These are phyloP conservation scores for Drosophila prosaltans DNA, from an alignment of 1,140 invertebrate species.

Conservation along the genomic window DNA sequence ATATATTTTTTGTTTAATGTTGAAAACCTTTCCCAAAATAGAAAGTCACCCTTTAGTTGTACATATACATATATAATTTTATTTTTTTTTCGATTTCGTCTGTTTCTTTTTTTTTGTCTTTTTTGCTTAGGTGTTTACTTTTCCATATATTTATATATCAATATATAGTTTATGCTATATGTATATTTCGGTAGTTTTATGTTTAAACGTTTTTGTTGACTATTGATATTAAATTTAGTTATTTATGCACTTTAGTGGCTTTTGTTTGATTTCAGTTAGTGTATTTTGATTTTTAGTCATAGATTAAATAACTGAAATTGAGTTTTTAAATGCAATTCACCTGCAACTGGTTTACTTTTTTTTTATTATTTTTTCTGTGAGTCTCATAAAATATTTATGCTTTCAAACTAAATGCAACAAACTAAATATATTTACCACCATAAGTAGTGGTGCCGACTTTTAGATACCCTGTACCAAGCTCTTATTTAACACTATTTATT, in stretches of 20 bases:
- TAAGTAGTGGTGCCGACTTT: not conserved
- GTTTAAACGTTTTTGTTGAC: constrained; percentile 43
- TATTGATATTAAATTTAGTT: constrained; percentile 54
- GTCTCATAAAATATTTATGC: constrained; percentile 44
- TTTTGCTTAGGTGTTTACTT: not conserved
- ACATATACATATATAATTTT: not conserved
- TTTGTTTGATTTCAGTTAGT: constrained; percentile 68
- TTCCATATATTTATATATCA: no score
- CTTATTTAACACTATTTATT: not conserved
- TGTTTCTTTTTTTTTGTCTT: no score
- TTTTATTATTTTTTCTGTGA: not conserved
- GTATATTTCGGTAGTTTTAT: constrained; percentile 37
- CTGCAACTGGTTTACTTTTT: constrained; percentile 43
- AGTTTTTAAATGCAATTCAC: constrained; percentile 71
- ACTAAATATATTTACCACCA: not conserved
- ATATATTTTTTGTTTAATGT: no score
- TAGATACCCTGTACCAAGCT: not conserved
- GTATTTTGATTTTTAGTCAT: constrained; percentile 57
- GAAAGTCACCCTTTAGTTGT: not conserved
- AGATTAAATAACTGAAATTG: constrained; percentile 59
- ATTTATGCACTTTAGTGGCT: constrained; percentile 61
- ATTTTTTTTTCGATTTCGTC: not conserved
- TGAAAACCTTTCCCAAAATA: not conserved
- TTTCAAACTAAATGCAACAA: constrained; percentile 4
- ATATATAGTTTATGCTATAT: constrained; percentile 4